Base-by-base conservation (phyloP, 2,113 vertebrate genomes). In the Melanotaenia duboulayi region DNA sequence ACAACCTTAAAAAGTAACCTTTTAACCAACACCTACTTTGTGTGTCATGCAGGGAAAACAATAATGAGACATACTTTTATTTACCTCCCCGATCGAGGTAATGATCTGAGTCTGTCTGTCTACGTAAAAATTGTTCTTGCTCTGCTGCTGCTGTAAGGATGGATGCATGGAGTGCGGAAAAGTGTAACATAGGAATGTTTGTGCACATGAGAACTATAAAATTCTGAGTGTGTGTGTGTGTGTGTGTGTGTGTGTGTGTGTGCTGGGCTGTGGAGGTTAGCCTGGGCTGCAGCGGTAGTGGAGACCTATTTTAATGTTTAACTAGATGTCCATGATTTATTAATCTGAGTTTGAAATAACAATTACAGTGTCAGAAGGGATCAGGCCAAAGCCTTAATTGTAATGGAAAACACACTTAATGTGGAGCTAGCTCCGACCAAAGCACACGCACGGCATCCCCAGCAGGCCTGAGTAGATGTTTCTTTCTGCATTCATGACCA, bases 331-430 rank as follows among this genome's bases (percentile, higher is more conserved):
- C 92, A 96, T 96, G 92, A 96, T 96, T 97, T 97, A 96, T 97
- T 97, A 94, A 97, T 96, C 92, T 92, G 88, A 90, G 94, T 96
- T 95, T 95, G 93, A 96, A 97, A 97, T 96, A 95, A 97, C 96
- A 97, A 96, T 95, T 96, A 96, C 93, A 78, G 82, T 95, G 93
- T 94, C 91, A 92, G 94, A 94, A 95, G 92, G 90, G 94, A 95
- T 95, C 93, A 94, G 90, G 89, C 92, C 92, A 94, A 94, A 95
- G 89, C 91, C 92, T 95, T 96, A 96, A 96, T 96, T 96, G 95
- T 92, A 92, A 86, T 92, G 93, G 94, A 95, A 95, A 96, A 95
- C 91, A 93, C 90, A 91, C 89, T 91, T 93, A 92, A 87, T 91
- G 82, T 94, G 87, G 93, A 91, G 84, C 87, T 92, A 87, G 84